Evolutionary conservation across 2,797 vertebrate species (phyloP).

Genomic region (Poeciliopsis gracilis): DNA sequence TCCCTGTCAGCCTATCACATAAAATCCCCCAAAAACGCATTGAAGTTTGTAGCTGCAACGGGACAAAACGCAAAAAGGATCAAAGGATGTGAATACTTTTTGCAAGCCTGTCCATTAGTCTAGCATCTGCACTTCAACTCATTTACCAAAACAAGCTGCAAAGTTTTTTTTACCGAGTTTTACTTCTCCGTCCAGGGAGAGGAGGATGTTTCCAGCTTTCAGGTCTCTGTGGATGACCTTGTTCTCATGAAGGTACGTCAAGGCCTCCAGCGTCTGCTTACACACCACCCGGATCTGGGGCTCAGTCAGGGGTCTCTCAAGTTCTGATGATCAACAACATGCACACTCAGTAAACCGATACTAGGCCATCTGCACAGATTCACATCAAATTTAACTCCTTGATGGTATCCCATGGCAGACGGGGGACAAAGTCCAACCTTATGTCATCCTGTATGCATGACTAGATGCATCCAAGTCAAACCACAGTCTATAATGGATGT

Average conservation of each 20-base stretch:
- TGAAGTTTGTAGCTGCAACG: not conserved
- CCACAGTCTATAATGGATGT: conserved; percentile 13
- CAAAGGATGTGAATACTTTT: not conserved
- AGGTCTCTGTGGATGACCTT: conserved; percentile 99
- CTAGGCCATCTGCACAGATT: conserved; percentile 6
- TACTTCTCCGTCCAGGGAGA: conserved; percentile 93
- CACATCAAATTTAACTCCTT: conserved; percentile 22
- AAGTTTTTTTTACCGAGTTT: conserved; percentile 87
- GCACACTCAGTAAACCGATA: conserved; percentile 1
- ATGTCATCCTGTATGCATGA: conserved; percentile 37
- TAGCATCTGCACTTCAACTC: not conserved
- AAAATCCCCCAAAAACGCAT: not conserved
- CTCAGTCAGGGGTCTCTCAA: conserved; percentile 95
- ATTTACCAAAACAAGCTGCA: not conserved
- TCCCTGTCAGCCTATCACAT: not conserved
- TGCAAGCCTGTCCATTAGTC: conserved; percentile 17
- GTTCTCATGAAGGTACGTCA: conserved; percentile 95
- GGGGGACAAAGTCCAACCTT: conserved; percentile 38
- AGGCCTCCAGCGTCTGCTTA: conserved; percentile 92
- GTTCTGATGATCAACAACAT: conserved; percentile 81
- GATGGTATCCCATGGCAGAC: conserved; percentile 48
- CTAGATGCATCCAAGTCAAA: conserved; percentile 48
- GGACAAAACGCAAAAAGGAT: not conserved
- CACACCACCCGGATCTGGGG: conserved; percentile 98
- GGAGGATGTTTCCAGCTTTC: conserved; percentile 98